These are phyloP conservation scores for Meandrina meandrites DNA, from an alignment of 92 coral and sea anemone species.

Conservation along the genomic window DNA sequence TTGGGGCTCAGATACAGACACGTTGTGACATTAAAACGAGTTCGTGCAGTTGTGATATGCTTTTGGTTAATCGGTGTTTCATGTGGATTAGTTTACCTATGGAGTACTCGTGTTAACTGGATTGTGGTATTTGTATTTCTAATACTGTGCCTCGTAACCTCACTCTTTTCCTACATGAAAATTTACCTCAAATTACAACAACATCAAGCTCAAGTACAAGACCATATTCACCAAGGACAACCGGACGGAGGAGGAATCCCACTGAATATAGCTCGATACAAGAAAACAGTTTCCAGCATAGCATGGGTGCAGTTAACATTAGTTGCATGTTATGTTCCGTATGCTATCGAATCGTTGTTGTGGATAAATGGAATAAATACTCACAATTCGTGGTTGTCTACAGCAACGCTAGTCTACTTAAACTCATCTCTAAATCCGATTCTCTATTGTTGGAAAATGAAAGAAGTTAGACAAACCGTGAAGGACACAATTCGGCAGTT, in stretches of 20 bases:
- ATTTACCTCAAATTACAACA: conserved; percentile 2
- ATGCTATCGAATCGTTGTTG: not conserved
- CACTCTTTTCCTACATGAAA: conserved; percentile 11
- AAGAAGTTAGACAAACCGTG: conserved; percentile 11
- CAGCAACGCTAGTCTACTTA: not conserved
- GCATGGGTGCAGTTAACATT: conserved; percentile 11
- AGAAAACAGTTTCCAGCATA: conserved; percentile 12
- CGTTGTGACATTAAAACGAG: conserved; percentile 11
- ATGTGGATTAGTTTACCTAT: not conserved
- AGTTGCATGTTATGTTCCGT: conserved; percentile 11
- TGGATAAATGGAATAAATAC: not conserved
- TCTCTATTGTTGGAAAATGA: conserved; percentile 39
- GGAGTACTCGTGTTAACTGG: not conserved
- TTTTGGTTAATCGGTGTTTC: not conserved
- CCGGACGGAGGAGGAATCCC: not conserved
- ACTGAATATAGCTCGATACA: not conserved
- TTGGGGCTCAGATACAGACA: conserved; percentile 1
- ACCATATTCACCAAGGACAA: not conserved
- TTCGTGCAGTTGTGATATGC: not conserved
- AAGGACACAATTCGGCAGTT: not conserved
- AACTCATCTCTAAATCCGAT: conserved; percentile 22
- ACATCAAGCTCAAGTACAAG: not conserved
- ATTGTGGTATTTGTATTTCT: not conserved
- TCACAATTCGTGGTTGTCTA: not conserved
- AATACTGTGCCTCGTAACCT: not conserved